These are phyloP conservation scores for Gandaritis pyraliata DNA, from an alignment of 2,888 invertebrate genomes.

Conservation along the genomic window DNA sequence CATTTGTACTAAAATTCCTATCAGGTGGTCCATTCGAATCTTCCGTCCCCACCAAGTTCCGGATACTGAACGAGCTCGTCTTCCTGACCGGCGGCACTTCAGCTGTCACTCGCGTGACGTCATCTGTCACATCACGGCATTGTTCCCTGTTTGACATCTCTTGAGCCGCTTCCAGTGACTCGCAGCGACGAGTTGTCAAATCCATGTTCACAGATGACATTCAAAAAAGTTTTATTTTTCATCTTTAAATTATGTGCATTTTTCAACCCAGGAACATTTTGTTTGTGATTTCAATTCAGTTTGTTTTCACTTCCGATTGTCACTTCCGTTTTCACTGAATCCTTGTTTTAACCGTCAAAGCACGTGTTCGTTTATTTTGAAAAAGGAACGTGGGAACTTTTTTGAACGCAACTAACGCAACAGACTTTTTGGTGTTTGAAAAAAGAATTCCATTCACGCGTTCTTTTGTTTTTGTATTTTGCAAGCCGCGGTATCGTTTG, in stretches of 20 bases:
- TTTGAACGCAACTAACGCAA: neutral
- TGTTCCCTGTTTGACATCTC: constrained; percentile 46
- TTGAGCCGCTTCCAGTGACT: constrained; percentile 54
- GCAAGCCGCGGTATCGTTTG: constrained; percentile 28
- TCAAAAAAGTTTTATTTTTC: constrained; percentile 31
- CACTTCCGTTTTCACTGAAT: constrained; percentile 40
- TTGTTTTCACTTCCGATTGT: constrained; percentile 11
- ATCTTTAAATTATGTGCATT: constrained; percentile 30
- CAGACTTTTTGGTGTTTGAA: neutral
- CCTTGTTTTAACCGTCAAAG: constrained; percentile 24
- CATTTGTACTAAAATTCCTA: constrained; percentile 59
- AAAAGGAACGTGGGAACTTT: constrained; percentile 1
- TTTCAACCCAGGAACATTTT: constrained; percentile 39
- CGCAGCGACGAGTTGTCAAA: constrained; percentile 78
- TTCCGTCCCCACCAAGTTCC: constrained; percentile 73
- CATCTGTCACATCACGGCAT: constrained; percentile 47
- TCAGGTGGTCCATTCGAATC: constrained; percentile 66
- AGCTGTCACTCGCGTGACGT: constrained; percentile 63
- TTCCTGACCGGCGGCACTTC: constrained; percentile 66
- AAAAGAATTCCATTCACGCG: constrained; percentile 2
- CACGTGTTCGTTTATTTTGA: constrained; percentile 4
- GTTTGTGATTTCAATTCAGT: neutral
- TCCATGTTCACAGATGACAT: constrained; percentile 67
- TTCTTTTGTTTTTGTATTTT: constrained; percentile 23
- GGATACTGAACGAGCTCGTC: constrained; percentile 73